phyloP scores from a whole-genome alignment of 1,140 invertebrate genomes.

The Thereuonema tuberculata region DNA sequence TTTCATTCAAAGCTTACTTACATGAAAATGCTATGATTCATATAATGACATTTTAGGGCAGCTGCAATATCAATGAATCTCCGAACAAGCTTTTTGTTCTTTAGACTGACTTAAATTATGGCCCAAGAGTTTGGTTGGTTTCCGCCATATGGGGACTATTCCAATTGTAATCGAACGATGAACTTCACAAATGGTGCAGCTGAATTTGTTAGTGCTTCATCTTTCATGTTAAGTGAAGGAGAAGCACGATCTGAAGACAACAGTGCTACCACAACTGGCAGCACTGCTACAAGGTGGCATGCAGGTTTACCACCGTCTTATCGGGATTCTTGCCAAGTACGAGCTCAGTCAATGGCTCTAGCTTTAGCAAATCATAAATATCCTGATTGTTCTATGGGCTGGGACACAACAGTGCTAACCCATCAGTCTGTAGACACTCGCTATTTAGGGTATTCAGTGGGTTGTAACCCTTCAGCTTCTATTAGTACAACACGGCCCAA shows the following conservation, averaged over 20 bases:
- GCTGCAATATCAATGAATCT: no score
- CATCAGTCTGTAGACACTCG: constrained; percentile 1
- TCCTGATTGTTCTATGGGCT: neutral
- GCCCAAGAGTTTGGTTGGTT: constrained; percentile 7
- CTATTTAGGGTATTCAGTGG: neutral
- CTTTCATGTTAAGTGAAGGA: neutral
- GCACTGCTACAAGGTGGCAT: neutral
- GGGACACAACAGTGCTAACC: neutral
- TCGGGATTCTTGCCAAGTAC: constrained; percentile 3
- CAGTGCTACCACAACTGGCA: neutral
- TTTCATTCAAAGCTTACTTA: no score
- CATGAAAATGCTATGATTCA: no score
- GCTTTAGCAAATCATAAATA: constrained; percentile 5
- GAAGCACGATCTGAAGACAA: neutral
- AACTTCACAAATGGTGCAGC: constrained; percentile 1
- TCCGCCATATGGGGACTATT: constrained; percentile 4
- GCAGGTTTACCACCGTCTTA: constrained; percentile 3
- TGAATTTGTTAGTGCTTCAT: neutral
- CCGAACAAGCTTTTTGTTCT: no score
- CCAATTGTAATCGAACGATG: constrained; percentile 5
- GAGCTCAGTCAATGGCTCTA: constrained; percentile 7
- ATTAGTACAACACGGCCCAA: neutral
- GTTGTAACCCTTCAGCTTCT: neutral
- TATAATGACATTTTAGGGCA: no score
- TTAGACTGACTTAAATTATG: no score